Evolutionary conservation across 35 echinoderm and acorn worm genomes (phyloP), one percentile per base, ranked within the genome.

Genomic region (Chiridota heheva): DNA sequence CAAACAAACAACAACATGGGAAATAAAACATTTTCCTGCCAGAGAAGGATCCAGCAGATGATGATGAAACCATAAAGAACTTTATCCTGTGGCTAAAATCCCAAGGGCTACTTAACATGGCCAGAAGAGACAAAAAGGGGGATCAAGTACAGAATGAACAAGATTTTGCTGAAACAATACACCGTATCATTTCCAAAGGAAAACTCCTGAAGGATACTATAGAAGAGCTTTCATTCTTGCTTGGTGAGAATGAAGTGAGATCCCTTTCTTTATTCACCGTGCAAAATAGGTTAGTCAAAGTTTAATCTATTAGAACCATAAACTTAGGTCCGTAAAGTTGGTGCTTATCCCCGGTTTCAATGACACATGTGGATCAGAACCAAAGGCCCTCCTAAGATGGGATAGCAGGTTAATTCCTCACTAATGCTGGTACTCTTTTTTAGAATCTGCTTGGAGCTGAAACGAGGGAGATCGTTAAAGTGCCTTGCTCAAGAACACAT

Each of bases 231-330:
- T 31, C 2, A 63, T 26, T 28, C 26, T n/a, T n/a, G n/a, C n/a
- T n/a, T n/a, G n/a, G n/a, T n/a, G n/a, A n/a, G n/a, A n/a, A n/a
- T 63, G 60, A 63, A 29, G 60, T 63, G 60, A 63, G 60, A 1
- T 2, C 16, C 33, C 8, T 63, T 63, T 28, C 60, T 63, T n/a
- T n/a, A n/a, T n/a, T n/a, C n/a, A n/a, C n/a, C n/a, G n/a, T n/a
- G n/a, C n/a, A n/a, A n/a, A n/a, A n/a, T n/a, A n/a, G n/a, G n/a
- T n/a, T n/a, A n/a, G n/a, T n/a, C n/a, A n/a, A n/a, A n/a, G n/a
- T n/a, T n/a, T n/a, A n/a, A n/a, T n/a, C n/a, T n/a, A n/a, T n/a
- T n/a, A n/a, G n/a, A n/a, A n/a, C n/a, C n/a, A n/a, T n/a, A n/a
- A n/a, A n/a, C n/a, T n/a, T n/a, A n/a, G n/a, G n/a, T n/a, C n/a